Base-by-base conservation (phyloP, 2,888 invertebrate species). In the Trichacis sp. region DNA sequence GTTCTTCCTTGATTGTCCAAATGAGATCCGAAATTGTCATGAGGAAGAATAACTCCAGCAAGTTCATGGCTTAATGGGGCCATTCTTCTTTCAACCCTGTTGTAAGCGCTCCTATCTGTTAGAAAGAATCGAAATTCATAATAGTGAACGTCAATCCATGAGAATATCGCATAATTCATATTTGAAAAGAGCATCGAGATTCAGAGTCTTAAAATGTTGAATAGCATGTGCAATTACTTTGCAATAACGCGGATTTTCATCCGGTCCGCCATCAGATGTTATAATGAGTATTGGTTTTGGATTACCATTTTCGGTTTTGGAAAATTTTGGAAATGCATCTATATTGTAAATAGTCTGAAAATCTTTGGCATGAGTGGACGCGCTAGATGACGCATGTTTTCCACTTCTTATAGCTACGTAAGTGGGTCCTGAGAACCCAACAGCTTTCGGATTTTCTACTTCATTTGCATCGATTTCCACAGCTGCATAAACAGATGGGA, bases 361-460 rank as follows among this genome's bases (percentile, higher is more conserved):
- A 38, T 65, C 64, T 8, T 12, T 30, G 1, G 59, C 71, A 67
- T 78, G 80, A 9, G 73, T 61, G 17, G 46, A 50, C 24, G 81
- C 77, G 12, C 73, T 74, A 19, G 73, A 73, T 9, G 69, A 69
- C 11, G 59, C 63, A 47, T 79, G 77, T 55, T 79, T 81, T 0
- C 70, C 77, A 40, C 64, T 62, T 15, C 79, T 24, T 19, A 81
- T 75, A 6, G 82, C 76, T 30, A 85, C 73, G 72, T 80, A 60
- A 49, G 83, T 85, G 43, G 85, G 84, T 11, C 85, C 85, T 57
- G 73, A 75, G 60, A 82, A 82, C 36, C 73, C 55, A 14, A 84
- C 80, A 48, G 79, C 78, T 72, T 81, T 58, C 55, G 71, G 69
- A 52, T 68, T 55, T 51, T 77, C 77, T 61, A 72, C 24, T 36